Base-by-base conservation (phyloP, 2,888 invertebrate species). In the Trissoscelio sp. region DNA sequence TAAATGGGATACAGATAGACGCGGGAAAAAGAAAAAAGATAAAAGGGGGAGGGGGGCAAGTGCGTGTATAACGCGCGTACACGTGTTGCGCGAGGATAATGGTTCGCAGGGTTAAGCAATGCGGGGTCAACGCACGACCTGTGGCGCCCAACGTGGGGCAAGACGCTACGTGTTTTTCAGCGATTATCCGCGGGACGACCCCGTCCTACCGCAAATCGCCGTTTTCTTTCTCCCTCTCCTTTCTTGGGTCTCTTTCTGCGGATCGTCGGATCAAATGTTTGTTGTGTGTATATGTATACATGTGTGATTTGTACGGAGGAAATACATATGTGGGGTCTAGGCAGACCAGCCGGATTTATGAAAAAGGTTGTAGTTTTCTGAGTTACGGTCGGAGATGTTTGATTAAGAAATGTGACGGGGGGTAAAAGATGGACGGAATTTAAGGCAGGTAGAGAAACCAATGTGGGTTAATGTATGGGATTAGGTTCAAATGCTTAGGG, bases 81-180 rank as follows among this genome's bases (percentile, higher is more conserved):
- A 87, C 85, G 86, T 86, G 87, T 88, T 88, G 87, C 85, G 77
- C 83, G 81, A 83, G 89, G 88, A 91, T 90, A 89, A 90, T 89
- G 88, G 88, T 86, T 80, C 84, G 85, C 86, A 83, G 86, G 87
- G 88, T 88, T 86, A 88, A 87, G 87, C 87, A 84, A 86, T 83
- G 85, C 62, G 83, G 84, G 89, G 88, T 90, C 90, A 90, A 88
- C 86, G 88, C 85, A 87, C 90, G 89, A 88, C 87, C 89, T 84
- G 67, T 84, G 86, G 83, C 81, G 74, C 85, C 85, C 84, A 85
- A 85, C 85, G 75, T 85, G 84, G 62, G 46, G 64, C 75, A 55
- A 37, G 64, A 55, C 58, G 31, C 42, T 67, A 77, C 66, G 67
- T 77, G 67, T 80, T 70, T 80, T 70, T 77, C 72, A 55, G 39